Evolutionary conservation across 2,113 vertebrate species (phyloP).

Genomic region (Balaeniceps rex): DNA sequence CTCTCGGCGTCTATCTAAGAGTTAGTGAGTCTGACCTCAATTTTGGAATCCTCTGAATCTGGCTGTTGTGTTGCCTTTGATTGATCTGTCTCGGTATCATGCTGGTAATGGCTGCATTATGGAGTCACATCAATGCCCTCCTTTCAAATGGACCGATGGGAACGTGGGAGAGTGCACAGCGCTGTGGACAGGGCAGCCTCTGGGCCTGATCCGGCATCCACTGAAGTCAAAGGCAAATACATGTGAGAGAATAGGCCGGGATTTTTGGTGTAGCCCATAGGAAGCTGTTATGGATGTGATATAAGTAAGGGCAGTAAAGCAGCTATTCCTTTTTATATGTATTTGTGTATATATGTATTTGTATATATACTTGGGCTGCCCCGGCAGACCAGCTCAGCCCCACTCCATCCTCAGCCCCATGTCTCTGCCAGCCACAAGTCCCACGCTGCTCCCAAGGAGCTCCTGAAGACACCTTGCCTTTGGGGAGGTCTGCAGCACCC

Average conservation of each 20-base stretch:
- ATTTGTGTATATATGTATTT: not conserved
- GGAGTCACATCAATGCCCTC: constrained; percentile 24
- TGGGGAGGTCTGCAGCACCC: not conserved
- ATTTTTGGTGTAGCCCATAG: not conserved
- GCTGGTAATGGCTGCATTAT: constrained; percentile 43
- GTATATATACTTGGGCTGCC: not conserved
- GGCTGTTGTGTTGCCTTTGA: constrained; percentile 15
- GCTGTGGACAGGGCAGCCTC: not conserved
- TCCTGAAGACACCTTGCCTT: not conserved
- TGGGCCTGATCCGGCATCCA: not conserved
- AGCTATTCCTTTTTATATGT: not conserved
- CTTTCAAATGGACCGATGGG: not conserved
- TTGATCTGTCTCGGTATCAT: not conserved
- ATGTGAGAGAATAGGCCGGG: rapidly evolving
- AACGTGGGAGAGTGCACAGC: not conserved
- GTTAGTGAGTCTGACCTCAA: constrained; percentile 25
- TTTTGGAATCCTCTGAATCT: constrained; percentile 37
- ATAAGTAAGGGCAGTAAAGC: not conserved
- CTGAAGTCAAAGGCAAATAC: not conserved
- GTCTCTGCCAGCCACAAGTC: not conserved
- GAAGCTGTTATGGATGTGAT: not conserved
- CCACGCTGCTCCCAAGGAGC: rapidly evolving
- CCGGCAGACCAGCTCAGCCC: not conserved
- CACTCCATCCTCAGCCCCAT: rapidly evolving
- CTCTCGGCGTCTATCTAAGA: not conserved